Evolutionary conservation across 2,888 invertebrate genomes (phyloP).

Genomic region (Meghimatium bilineatum): DNA sequence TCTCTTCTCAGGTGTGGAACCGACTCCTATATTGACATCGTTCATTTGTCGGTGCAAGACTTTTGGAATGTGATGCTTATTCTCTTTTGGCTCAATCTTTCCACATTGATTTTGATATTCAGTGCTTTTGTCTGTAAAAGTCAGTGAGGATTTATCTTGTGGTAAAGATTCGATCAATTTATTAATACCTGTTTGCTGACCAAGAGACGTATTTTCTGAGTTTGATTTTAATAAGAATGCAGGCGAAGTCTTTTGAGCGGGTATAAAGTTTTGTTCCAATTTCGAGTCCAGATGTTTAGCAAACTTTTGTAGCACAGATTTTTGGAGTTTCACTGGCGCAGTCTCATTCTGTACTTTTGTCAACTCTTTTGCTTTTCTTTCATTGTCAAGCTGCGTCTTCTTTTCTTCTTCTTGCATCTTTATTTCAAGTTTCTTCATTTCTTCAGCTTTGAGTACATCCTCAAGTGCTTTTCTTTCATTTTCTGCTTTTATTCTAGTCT

Average conservation of each 20-base stretch:
- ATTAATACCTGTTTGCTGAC: neutral
- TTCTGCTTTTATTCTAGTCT: neutral
- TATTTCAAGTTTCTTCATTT: neutral
- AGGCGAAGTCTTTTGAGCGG: neutral
- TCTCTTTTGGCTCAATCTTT: neutral
- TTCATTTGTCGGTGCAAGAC: neutral
- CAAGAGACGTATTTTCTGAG: neutral
- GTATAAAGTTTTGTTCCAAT: neutral
- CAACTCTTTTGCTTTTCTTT: neutral
- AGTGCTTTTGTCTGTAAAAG: neutral
- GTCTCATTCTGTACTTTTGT: neutral
- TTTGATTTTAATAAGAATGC: neutral
- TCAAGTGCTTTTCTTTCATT: neutral
- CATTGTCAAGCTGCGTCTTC: conserved; percentile 9
- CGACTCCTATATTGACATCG: neutral
- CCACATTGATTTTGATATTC: neutral
- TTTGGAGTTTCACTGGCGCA: neutral
- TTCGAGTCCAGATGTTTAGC: conserved; percentile 35
- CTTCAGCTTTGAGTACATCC: neutral
- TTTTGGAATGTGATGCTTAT: neutral
- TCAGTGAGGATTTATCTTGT: neutral
- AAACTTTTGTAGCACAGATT: conserved; percentile 36
- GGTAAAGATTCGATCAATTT: neutral
- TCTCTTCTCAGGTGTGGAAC: neutral
- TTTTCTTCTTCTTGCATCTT: conserved; percentile 26